Base-by-base conservation (phyloP, 2,113 vertebrate species). In the Uropsilus gracilis region DNA sequence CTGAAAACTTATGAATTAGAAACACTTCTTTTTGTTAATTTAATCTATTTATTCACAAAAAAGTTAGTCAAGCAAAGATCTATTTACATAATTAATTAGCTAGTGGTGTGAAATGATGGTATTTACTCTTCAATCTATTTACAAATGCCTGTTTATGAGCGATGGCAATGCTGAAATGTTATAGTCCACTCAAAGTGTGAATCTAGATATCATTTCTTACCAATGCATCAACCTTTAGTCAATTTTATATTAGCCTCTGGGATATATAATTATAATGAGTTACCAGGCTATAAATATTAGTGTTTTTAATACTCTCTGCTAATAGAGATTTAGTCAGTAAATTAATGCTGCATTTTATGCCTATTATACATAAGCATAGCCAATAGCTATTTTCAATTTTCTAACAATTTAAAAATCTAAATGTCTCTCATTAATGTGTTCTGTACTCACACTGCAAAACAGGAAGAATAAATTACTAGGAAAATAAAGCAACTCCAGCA, bases 311-410 rank as follows among this genome's bases (percentile, higher is more conserved):
- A 73, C 32, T 32, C 13, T 90, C 87, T 93, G 50, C 78, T 86
- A 95, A 89, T 89, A 83, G 14, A 92, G 92, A 92, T 90, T 85
- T 86, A 89, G 90, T 90, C 26, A 48, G 53, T 78, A 95, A 96
- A 95, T 94, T 59, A 88, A 90, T 86, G 10, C 57, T 57, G 14
- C 59, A 22, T 55, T 96, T 97, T 97, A 88, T 94, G 50, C 3
- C 48, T 6, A 4, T 63, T 91, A n/a, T 76, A 34, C 42, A 96
- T 96, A 95, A 66, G 89, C 48, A 95, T 17, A 76, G 61, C 1
- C 22, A 6, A 86, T 44, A 37, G 12, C 55, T 86, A 5, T 80
- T 90, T 88, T 59, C 7, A 37, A 10, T 93, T 97, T 96, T 88
- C 83, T 63, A 77, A 53, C 32, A 95, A 66, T 26, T 59, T 95